phyloP scores from a whole-genome alignment of 2,797 vertebrate species.

The Scleropages formosus region DNA sequence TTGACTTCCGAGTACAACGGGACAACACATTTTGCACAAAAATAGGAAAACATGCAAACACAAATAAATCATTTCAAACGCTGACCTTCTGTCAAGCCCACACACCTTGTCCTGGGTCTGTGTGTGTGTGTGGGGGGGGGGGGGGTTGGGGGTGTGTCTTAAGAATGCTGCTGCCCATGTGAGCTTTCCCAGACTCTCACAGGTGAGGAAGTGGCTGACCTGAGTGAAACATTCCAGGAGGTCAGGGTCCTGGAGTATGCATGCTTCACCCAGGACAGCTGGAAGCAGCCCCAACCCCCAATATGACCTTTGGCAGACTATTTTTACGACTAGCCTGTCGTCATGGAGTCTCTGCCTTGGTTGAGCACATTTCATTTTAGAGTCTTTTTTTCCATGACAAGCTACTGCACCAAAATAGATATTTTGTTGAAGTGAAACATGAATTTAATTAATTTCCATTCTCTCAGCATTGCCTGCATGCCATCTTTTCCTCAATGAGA shows the following conservation, averaged over 20 bases:
- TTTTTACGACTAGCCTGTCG: conserved; percentile 9
- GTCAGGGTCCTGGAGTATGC: background rate
- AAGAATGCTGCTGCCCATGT: too few species aligned
- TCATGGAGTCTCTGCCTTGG: background rate
- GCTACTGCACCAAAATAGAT: background rate
- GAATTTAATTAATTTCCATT: conserved; percentile 5
- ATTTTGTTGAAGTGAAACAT: background rate
- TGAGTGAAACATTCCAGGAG: background rate
- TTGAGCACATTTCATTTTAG: conserved; percentile 15
- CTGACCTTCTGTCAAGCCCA: background rate
- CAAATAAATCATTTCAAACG: background rate
- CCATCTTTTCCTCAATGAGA: background rate
- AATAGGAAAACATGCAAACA: background rate
- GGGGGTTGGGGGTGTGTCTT: too few species aligned
- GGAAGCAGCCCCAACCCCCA: conserved; percentile 3
- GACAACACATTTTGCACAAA: background rate
- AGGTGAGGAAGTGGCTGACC: conserved; percentile 17
- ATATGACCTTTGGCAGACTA: conserved; percentile 20
- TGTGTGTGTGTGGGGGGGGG: too few species aligned
- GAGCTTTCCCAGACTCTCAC: conserved; percentile 7
- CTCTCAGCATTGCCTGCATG: background rate
- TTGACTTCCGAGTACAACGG: conserved; percentile 17
- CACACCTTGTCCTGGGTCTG: background rate
- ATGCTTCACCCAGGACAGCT: background rate
- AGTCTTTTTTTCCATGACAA: background rate